phyloP scores from a whole-genome alignment of 1,140 invertebrate genomes.

The Galendromus occidentalis region DNA sequence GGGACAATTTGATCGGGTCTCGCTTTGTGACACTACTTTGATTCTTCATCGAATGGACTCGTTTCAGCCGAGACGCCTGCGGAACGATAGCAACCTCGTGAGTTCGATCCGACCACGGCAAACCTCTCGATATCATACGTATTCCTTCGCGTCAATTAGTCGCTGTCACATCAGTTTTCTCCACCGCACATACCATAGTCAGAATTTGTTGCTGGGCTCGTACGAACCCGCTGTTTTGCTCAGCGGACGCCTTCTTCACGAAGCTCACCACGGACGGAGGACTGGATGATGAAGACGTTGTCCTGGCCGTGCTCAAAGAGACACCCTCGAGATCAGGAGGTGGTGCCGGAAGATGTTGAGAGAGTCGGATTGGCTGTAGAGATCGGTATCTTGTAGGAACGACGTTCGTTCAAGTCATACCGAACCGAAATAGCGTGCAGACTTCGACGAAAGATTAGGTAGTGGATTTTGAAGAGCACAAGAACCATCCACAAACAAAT shows the following conservation, averaged over 20 bases:
- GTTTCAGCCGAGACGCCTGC: not conserved
- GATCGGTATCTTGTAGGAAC: not conserved
- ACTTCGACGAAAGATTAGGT: not conserved
- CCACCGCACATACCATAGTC: not conserved
- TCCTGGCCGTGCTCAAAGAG: too few relatives aligned
- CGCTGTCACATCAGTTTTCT: too few relatives aligned
- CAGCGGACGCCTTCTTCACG: not conserved
- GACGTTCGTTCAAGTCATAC: not conserved
- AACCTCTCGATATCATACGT: too few relatives aligned
- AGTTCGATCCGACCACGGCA: too few relatives aligned
- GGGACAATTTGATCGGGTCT: constrained; percentile 14
- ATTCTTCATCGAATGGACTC: constrained; percentile 3
- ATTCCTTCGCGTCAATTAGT: too few relatives aligned
- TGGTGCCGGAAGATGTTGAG: not conserved
- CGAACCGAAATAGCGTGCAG: not conserved
- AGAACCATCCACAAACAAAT: too few relatives aligned
- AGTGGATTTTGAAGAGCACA: too few relatives aligned
- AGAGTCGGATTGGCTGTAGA: constrained; percentile 3
- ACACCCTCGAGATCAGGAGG: not conserved
- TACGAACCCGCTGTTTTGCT: not conserved
- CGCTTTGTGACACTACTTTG: constrained; percentile 7
- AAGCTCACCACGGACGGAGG: not conserved
- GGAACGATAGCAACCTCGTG: too few relatives aligned
- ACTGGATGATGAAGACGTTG: not conserved
- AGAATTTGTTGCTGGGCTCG: not conserved